Conservation (phyloP, 2,797 vertebrate genomes). For the Menidia menidia region DNA sequence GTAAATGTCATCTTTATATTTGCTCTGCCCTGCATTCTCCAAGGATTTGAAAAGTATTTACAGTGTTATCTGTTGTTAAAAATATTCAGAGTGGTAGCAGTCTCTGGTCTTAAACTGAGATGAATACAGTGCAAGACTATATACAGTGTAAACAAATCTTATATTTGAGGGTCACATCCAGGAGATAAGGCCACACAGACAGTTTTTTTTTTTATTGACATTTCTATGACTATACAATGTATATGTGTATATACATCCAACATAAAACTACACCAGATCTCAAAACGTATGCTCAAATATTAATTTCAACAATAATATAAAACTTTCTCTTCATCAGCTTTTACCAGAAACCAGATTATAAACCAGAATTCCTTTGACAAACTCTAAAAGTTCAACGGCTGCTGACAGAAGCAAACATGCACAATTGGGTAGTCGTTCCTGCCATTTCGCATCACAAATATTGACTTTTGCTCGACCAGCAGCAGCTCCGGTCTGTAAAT, state of each 20-base stretch:
- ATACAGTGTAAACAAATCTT: background rate
- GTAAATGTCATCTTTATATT: too few relatives aligned
- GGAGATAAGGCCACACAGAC: background rate
- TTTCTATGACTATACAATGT: conserved; percentile 35
- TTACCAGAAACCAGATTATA: conserved; percentile 5
- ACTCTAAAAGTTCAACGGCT: background rate
- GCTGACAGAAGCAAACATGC: background rate
- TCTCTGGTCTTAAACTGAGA: too few relatives aligned
- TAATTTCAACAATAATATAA: conserved; percentile 13
- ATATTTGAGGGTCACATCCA: background rate
- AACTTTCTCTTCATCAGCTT: conserved; percentile 20
- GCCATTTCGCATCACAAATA: background rate
- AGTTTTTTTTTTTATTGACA: conserved; percentile 58
- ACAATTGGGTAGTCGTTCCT: background rate
- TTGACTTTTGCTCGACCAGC: conserved; percentile 17
- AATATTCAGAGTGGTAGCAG: too few relatives aligned
- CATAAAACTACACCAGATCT: conserved; percentile 59
- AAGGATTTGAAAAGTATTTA: too few relatives aligned
- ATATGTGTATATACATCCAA: conserved; percentile 46
- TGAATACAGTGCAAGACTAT: background rate
- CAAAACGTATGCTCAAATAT: conserved; percentile 45
- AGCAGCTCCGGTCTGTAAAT: conserved; percentile 23
- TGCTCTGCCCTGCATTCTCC: too few relatives aligned
- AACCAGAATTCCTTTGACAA: background rate
- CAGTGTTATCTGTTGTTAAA: too few relatives aligned